Evolutionary conservation across 2,888 invertebrate genomes (phyloP), one percentile per base, ranked within the genome.

Genomic region (Laothoe populi): DNA sequence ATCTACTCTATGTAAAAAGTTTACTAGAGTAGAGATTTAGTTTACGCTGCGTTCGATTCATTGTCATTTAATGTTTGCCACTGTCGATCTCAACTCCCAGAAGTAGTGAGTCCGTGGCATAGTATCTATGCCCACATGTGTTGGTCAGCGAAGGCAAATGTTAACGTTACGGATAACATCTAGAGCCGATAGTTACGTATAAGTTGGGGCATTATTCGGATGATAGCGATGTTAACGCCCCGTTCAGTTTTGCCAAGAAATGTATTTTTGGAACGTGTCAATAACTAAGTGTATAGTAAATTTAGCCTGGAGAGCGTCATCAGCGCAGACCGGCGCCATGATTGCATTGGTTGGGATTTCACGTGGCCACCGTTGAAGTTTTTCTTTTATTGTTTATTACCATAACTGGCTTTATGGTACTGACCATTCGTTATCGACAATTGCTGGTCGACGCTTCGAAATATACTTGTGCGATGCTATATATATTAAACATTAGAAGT

Each of bases 241-340:
- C 92, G 90, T 90, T 87, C 87, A 82, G 91, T 90, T 91, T 92
- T 90, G 92, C 92, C 92, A 92, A 92, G 90, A 88, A 78, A 82
- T 84, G 82, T 92, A 92, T 92, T 92, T 92, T 91, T 88, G 90
- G 92, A 90, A 86, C 91, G 88, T 90, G 92, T 92, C 92, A 92
- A 92, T 92, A 92, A 90, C 87, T 92, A 90, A 91, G 91, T 90
- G 89, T 88, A 86, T 82, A 83, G 88, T 91, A 92, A 88, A 88
- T 90, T 88, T 92, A 92, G 92, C 79, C 74, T 70, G 83, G 86
- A 86, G 88, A 88, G 31, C 90, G 90, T 91, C 91, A 91, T 83
- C 79, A 73, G 71, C 76, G 71, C 77, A 81, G 80, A 78, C 82
- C 78, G 77, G 75, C 68, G 76, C 77, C 86, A 84, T 87, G 81